These are phyloP conservation scores for Melanotaenia duboulayi DNA, from an alignment of 2,113 vertebrate species.

Conservation along the genomic window DNA sequence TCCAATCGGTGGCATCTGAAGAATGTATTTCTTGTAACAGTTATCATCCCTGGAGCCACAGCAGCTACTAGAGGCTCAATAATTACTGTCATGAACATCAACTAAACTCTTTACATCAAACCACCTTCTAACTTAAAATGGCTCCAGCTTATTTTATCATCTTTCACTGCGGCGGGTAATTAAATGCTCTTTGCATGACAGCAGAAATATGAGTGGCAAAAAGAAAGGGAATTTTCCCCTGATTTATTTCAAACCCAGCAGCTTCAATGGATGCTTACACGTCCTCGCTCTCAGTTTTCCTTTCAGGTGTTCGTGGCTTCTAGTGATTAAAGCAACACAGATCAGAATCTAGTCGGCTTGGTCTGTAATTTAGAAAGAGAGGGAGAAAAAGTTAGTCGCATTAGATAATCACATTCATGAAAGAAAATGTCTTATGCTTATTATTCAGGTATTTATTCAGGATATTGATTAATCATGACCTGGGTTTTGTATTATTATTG, in stretches of 20 bases:
- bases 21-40: constrained; percentile 9
- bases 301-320: constrained; percentile 17
- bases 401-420: too few relatives aligned
- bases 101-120: constrained; percentile 27
- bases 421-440: too few relatives aligned
- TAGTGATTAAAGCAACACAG: constrained; percentile 51
- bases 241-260: constrained; percentile 49
- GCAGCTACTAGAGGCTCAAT: background rate
- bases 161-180: constrained; percentile 41
- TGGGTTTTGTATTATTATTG: background rate
- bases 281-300: constrained; percentile 47
- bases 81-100: constrained; percentile 28
- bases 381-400: too few relatives aligned
- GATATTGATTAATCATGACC: constrained; percentile 21
- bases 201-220: constrained; percentile 40
- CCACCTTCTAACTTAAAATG: constrained; percentile 8
- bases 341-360: constrained; percentile 42
- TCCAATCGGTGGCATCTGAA: background rate
- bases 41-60: constrained; percentile 11
- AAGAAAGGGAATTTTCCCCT: constrained; percentile 32
- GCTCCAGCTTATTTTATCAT: background rate
- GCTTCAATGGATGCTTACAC: constrained; percentile 33
- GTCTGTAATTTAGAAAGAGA: constrained; percentile 39
- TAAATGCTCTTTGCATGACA: constrained; percentile 30
- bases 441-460: constrained; percentile 26